Evolutionary conservation across 2,888 invertebrate genomes (phyloP), one percentile per base, ranked within the genome.

Genomic region (Seira sanloemensis): DNA sequence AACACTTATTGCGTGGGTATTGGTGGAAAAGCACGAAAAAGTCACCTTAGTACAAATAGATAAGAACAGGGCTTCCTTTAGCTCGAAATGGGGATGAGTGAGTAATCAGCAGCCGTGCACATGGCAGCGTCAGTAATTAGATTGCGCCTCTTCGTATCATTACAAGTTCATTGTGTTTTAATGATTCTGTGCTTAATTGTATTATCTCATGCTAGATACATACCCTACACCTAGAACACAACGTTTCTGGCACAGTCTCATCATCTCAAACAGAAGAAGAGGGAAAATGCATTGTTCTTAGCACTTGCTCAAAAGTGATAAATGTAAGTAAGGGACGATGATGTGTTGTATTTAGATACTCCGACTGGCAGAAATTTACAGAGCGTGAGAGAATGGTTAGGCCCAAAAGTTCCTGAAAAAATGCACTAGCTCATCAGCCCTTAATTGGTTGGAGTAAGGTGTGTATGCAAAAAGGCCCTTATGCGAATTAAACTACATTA

Each of bases 301-400:
- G 12, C 37, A 37, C 4, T 37, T 7, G 37, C 37, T 37, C 37
- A 37, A 12, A 7, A 37, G 37, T 37, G 37, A 7, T 37, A 12
- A 37, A 7, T 37, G 12, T 12, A 7, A 12, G 12, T 37, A 12
- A 37, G 12, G 4, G 37, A 37, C 12, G 37, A 37, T 37, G 37
- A 37, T 37, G 37, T 37, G 12, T 37, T 37, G 12, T 37, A 37
- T 37, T 37, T 37, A 12, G 4, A 37, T 37, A 7, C 37, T 37
- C 37, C 37, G 37, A 37, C 12, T 37, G 12, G 12, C 5, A 75
- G 81, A 81, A 81, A 81, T 81, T 81, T 81, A 81, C 81, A 81
- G 81, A 81, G 81, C 81, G 81, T 81, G 81, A 81, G 81, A 81
- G 12, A 37, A n/a, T n/a, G 37, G 5, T 12, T 37, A 37, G 37